Base-by-base conservation (phyloP, 1,140 invertebrate genomes). In the Leptinotarsa undecemlineata region DNA sequence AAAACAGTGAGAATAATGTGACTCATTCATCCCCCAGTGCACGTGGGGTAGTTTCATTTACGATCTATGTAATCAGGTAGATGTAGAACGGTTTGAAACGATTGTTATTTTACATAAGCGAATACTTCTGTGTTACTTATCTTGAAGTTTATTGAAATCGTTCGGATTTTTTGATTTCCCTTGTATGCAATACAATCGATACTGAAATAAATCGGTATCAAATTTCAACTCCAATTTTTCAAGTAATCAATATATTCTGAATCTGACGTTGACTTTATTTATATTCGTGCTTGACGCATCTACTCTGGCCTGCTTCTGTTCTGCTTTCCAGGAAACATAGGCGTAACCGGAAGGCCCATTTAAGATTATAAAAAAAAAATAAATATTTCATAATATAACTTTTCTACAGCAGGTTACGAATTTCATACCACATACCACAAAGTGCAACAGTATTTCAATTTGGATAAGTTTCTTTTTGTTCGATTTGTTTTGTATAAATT, bases 191-290 rank as follows among this genome's bases (percentile, higher is more conserved):
- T 19, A 57, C 6, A 57, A 57, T 57, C 51, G n/a, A 57, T 64
- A 64, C 26, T 33, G 14, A 64, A 64, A 64, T 64, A 21, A 19
- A 20, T 21, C 17, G 20, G 20, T 64, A 33, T 64, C 15, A 64
- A 64, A 72, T 72, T 48, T 64, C n/a, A 72, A n/a, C 26, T 23
- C 19, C 33, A 72, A 47, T 72, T 72, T 64, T 64, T 64, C 19
- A 72, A 61, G 57, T 48, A 72, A 72, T 72, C 71, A 72, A 72
- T 72, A 72, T 72, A 63, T 72, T 70, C 68, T 57, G 68, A 51
- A 57, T 70, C 71, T 72, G 71, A 64, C 71, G 71, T 72, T 72
- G 61, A 64, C 71, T 72, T 66, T 72, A 72, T 72, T 72, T 72
- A 72, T 72, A 72, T 72, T 72, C 71, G 33, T n/a, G 71, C 57